Evolutionary conservation across 1,140 invertebrate genomes (phyloP), one percentile per base, ranked within the genome.

Genomic region (Lucilia cuprina): DNA sequence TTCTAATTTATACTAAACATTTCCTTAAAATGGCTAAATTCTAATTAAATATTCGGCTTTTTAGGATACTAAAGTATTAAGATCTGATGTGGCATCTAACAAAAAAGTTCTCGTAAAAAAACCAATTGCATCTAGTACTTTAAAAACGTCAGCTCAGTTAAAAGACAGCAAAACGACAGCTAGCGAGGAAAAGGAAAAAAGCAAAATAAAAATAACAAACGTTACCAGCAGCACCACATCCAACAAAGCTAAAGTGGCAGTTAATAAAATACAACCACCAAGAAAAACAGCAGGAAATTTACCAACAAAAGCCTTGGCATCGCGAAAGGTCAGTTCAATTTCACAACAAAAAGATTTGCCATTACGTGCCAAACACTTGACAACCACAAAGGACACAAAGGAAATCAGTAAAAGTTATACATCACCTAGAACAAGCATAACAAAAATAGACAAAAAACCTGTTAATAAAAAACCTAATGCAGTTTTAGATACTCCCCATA

Each of bases 401-500:
- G 74, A 41, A 17, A n/a, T 30, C 1, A 8, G 25, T 7, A 41
- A 41, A 13, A 77, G n/a, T 17, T 34, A 77, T 77, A 17, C 34
- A 17, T 5, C n/a, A 77, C 13, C 74, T 12, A 77, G n/a, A 30
- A 41, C 74, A 77, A 75, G 9, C 9, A 47, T 34, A 2, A 3
- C 35, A 7, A 21, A 70, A 70, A 10, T 21, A 21, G 78, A 84
- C 10, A 78, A 41, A 21, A 60, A 19, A 41, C 13, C 47, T 14
- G 49, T n/a, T 12, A 17, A 78, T 19, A 74, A 19, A 12, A 84
- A 84, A 55, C 85, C 86, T 17, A 91, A 91, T 87, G 85, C 88
- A 14, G 90, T 91, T 21, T 83, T 91, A 82, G 89, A 91, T 86
- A 88, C 87, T 13, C 88, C 87, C 75, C 89, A 91, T 65, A 91